Percentiles rank a stretch among this genome's conserved stretches.
Conservation (phyloP, 2,888 invertebrate species). For the Phlogophora meticulosa region DNA sequence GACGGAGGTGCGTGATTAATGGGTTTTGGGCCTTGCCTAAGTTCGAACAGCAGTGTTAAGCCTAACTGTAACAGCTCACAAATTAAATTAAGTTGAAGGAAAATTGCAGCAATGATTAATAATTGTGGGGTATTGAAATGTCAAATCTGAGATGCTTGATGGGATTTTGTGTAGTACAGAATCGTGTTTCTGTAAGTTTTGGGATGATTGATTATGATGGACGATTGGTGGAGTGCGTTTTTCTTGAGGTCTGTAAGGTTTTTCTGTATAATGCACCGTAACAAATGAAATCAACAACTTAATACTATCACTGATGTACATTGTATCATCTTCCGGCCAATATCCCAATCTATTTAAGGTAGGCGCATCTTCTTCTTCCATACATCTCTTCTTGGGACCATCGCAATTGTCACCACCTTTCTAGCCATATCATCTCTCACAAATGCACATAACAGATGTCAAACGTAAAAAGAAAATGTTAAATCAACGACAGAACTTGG, state of each 20-base stretch:
- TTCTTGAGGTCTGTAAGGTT: not conserved
- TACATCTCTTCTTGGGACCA: too few species aligned
- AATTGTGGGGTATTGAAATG: constrained; percentile 41
- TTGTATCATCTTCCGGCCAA: too few species aligned
- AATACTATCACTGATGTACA: not conserved
- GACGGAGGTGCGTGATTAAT: constrained; percentile 46
- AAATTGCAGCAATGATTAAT: constrained; percentile 51
- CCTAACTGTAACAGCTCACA: constrained; percentile 12
- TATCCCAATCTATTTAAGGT: too few species aligned
- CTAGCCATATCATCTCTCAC: too few species aligned
- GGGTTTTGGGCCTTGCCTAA: constrained; percentile 14
- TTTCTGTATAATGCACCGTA: too few species aligned
- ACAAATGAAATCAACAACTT: not conserved
- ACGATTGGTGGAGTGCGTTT: not conserved
- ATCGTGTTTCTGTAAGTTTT: constrained; percentile 3
- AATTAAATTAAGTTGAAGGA: constrained; percentile 34
- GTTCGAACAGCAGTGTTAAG: constrained; percentile 21
- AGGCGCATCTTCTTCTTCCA: too few species aligned
- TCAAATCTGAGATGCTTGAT: constrained; percentile 35
- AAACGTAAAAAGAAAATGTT: too few species aligned
- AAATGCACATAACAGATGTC: too few species aligned
- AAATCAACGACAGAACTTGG: too few species aligned
- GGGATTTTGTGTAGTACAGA: constrained; percentile 16
- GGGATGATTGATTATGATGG: not conserved
- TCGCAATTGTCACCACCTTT: too few species aligned